phyloP scores from a whole-genome alignment of 1,140 invertebrate species.

The Leptoteleia sp. region DNA sequence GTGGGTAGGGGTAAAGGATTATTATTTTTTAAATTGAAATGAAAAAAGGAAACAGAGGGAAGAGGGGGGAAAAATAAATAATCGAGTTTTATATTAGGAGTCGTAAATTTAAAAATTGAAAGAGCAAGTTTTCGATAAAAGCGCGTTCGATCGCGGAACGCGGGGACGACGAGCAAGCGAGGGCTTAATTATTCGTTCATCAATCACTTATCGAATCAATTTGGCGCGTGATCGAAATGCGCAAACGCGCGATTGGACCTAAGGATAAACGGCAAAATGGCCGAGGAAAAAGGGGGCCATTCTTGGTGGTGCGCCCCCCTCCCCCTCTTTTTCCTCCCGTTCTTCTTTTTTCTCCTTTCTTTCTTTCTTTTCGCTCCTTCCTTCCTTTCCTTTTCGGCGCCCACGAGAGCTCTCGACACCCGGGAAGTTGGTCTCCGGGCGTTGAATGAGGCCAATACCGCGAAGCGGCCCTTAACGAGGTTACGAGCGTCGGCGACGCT shows the following conservation, averaged over 20 bases:
- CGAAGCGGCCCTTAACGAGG: conserved; percentile 76
- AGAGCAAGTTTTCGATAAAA: neutral
- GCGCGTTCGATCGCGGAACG: neutral
- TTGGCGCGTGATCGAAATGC: conserved; percentile 48
- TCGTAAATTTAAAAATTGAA: conserved; percentile 4
- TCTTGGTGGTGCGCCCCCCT: no score
- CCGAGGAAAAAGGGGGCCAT: conserved; percentile 1
- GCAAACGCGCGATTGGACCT: conserved; percentile 6
- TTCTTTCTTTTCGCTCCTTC: no score
- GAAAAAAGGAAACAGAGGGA: neutral
- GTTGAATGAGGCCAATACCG: conserved; percentile 76
- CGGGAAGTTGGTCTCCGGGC: conserved; percentile 68
- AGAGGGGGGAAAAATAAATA: neutral
- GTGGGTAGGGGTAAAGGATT: no score
- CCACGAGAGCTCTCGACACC: conserved; percentile 64
- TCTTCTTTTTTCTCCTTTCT: no score
- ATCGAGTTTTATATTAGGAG: neutral
- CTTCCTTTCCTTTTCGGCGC: no score
- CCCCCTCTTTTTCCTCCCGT: no score
- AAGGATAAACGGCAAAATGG: conserved; percentile 19
- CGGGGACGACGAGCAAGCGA: conserved; percentile 8
- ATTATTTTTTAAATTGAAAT: no score
- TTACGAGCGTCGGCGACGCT: conserved; percentile 66
- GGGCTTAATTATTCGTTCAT: conserved; percentile 40
- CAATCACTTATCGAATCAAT: conserved; percentile 46